A percentile compares a stretch with the other conserved stretches of the same genome.
Evolutionary conservation across 2,888 invertebrate species (phyloP).

Genomic region (Seira musarum): DNA sequence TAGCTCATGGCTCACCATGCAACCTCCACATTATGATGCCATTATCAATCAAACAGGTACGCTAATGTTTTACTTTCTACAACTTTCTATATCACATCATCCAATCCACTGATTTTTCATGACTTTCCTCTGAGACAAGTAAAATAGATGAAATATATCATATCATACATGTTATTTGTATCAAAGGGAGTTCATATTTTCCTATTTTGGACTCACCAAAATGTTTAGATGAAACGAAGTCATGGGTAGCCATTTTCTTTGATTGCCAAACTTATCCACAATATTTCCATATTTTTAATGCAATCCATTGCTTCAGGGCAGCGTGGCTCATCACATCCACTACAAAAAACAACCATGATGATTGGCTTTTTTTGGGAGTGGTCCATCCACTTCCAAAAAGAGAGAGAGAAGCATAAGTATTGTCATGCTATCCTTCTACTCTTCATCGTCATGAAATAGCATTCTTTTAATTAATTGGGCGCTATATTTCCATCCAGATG

Average conservation of each 20-base stretch:
- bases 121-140: not conserved
- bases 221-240: not conserved
- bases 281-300: constrained; percentile 3
- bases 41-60: constrained; percentile 42
- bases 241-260: constrained; percentile 7
- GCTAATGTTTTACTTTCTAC: not conserved
- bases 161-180: not conserved
- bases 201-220: not conserved
- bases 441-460: not conserved
- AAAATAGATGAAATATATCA: no score
- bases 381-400: not conserved
- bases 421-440: not conserved
- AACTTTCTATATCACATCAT: not conserved
- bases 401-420: not conserved
- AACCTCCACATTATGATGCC: constrained; percentile 34
- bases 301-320: not conserved
- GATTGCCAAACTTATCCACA: constrained; percentile 2
- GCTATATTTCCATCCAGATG: constrained; percentile 1
- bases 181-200: not conserved
- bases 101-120: not conserved
- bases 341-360: not conserved
- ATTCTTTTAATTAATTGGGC: constrained; percentile 3
- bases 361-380: constrained; percentile 7
- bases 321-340: not conserved
- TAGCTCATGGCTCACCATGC: constrained; percentile 7